Percentiles rank a stretch among this genome's conserved stretches.
Conservation (phyloP, 2,888 invertebrate genomes). For the Graphium colonna region DNA sequence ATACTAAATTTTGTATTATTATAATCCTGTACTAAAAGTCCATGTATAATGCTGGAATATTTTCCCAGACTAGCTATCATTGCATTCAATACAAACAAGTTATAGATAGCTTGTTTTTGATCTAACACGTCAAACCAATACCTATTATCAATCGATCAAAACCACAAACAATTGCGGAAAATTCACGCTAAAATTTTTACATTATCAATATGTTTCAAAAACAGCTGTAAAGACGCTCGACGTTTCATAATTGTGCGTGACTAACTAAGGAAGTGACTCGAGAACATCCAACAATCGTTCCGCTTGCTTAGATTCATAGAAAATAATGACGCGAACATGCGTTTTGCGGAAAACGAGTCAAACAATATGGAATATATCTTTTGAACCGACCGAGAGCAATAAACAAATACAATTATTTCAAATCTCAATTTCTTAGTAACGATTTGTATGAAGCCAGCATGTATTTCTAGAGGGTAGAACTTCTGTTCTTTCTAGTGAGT, state of each 20-base stretch:
- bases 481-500: no score
- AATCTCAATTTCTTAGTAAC: no score
- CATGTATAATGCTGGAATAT: no score
- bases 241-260: background rate
- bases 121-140: conserved; percentile 1
- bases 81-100: no score
- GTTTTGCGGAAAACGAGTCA: background rate
- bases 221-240: no score
- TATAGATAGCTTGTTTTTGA: background rate
- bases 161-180: background rate
- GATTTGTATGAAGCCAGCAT: no score
- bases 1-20: no score
- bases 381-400: no score
- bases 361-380: background rate
- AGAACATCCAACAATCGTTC: background rate
- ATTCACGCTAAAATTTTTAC: conserved; percentile 1
- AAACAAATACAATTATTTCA: no score
- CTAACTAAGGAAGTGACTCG: background rate
- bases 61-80: no score
- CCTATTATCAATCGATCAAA: conserved; percentile 4
- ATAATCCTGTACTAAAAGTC: no score
- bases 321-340: background rate
- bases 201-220: background rate
- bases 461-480: no score
- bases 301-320: background rate